A percentile compares a stretch with the other conserved stretches of the same genome.
Evolutionary conservation across 2,797 vertebrate species (phyloP).

Genomic region (Naso thynnoides): DNA sequence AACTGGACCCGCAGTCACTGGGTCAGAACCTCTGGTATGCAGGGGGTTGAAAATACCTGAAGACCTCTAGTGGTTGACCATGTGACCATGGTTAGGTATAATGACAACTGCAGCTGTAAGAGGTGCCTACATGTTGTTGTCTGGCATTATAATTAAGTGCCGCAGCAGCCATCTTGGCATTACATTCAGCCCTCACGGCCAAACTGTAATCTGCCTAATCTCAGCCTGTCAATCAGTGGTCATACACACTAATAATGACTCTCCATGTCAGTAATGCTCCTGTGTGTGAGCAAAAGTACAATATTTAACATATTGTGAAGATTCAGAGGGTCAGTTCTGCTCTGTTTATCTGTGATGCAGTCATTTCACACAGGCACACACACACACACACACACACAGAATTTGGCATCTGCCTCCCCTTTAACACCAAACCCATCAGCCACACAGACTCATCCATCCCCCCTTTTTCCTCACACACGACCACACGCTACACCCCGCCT

Average conservation of each 20-base stretch:
- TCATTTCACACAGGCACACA: conserved; percentile 12
- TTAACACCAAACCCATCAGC: conserved; percentile 61
- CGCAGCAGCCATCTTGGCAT: conserved; percentile 83
- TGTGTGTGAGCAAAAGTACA: not conserved
- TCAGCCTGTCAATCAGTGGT: conserved; percentile 60
- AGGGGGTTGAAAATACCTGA: no score
- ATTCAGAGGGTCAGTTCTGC: conserved; percentile 22
- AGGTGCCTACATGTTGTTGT: conserved; percentile 86
- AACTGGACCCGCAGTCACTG: no score
- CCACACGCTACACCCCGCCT: conserved; percentile 30
- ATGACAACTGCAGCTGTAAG: conserved; percentile 80
- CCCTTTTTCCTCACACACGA: conserved; percentile 11
- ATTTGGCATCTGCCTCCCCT: conserved; percentile 47
- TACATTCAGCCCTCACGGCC: conserved; percentile 59
- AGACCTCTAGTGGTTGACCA: no score
- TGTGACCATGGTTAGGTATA: conserved; percentile 51
- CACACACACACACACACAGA: conserved; percentile 16
- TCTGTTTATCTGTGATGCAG: not conserved
- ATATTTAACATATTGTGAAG: not conserved
- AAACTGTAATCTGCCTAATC: conserved; percentile 77
- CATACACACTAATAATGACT: conserved; percentile 23
- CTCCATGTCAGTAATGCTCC: not conserved
- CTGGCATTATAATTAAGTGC: conserved; percentile 79
- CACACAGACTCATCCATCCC: conserved; percentile 52
- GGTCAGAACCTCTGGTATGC: no score